Conservation (phyloP, 2,797 vertebrate genomes). For the Leucoraja ocellata region DNA sequence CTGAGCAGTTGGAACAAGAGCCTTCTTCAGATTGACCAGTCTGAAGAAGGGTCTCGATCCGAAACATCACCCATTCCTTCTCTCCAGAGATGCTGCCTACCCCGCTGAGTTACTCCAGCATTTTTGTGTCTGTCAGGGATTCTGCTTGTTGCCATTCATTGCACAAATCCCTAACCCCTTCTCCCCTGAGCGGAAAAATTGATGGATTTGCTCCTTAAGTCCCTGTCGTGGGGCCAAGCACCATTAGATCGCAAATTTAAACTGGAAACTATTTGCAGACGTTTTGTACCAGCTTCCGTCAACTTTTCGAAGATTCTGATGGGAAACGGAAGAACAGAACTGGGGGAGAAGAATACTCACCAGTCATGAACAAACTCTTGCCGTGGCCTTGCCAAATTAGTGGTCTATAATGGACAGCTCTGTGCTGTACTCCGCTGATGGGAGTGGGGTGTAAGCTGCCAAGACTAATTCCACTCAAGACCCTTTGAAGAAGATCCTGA, state of each 20-base stretch:
- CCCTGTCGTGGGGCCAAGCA: not conserved
- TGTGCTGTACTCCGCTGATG: not conserved
- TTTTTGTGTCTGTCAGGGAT: too few relatives aligned
- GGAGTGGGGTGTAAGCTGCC: not conserved
- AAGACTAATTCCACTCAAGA: constrained; percentile 15
- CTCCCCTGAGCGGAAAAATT: not conserved
- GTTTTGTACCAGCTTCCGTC: not conserved
- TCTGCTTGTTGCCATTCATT: too few relatives aligned
- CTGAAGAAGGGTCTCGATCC: too few relatives aligned
- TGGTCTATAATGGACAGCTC: not conserved
- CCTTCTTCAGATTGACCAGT: too few relatives aligned
- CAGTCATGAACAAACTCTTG: not conserved
- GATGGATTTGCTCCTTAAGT: not conserved
- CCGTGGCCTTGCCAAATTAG: not conserved
- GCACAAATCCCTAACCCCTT: too few relatives aligned
- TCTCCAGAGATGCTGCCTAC: too few relatives aligned
- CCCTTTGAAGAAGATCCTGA: not conserved
- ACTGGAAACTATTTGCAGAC: not conserved
- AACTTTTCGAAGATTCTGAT: too few relatives aligned
- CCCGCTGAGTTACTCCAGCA: too few relatives aligned
- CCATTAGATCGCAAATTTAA: not conserved
- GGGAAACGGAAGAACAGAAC: not conserved
- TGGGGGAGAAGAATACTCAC: not conserved
- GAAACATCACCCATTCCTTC: too few relatives aligned
- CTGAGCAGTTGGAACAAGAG: too few relatives aligned